Evolutionary conservation across 2,888 invertebrate species (phyloP).

Genomic region (Drosophila birchii): DNA sequence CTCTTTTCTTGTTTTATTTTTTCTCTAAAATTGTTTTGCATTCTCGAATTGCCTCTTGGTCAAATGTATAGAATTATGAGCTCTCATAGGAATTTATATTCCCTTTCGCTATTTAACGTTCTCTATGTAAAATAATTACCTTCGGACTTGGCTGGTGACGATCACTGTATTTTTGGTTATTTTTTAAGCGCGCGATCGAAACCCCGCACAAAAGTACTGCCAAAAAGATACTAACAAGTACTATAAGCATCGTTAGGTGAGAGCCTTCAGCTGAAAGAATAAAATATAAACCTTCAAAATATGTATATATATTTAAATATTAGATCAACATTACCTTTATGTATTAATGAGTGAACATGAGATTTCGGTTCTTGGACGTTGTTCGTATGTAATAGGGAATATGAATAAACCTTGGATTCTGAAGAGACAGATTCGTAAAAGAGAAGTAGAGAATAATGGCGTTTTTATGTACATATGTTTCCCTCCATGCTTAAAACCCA

Average conservation of each 20-base stretch:
- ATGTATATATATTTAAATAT: background rate
- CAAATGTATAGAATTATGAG: no score
- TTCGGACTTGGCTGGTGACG: slow-evolving; percentile 84
- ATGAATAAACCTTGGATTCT: slow-evolving; percentile 85
- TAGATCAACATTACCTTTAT: slow-evolving; percentile 68
- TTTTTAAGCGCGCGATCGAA: slow-evolving; percentile 83
- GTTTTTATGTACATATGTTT: background rate
- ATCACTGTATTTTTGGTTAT: slow-evolving; percentile 82
- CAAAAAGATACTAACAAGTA: slow-evolving; percentile 84
- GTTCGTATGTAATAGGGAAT: slow-evolving; percentile 83
- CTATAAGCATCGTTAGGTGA: slow-evolving; percentile 84
- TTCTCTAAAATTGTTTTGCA: no score
- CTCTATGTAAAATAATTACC: no score
- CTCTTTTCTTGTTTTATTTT: no score
- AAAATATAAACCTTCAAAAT: background rate
- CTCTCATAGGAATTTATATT: no score
- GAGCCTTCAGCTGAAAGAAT: slow-evolving; percentile 81
- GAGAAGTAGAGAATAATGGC: no score
- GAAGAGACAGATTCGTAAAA: slow-evolving; percentile 18
- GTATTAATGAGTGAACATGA: slow-evolving; percentile 80
- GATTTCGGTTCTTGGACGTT: slow-evolving; percentile 84
- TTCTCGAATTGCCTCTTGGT: no score
- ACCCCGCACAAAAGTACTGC: slow-evolving; percentile 83
- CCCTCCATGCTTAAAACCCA: slow-evolving; percentile 5
- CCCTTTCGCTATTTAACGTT: no score